Base-by-base conservation (phyloP, 2,888 invertebrate genomes). In the Dastarcus helophoroides region DNA sequence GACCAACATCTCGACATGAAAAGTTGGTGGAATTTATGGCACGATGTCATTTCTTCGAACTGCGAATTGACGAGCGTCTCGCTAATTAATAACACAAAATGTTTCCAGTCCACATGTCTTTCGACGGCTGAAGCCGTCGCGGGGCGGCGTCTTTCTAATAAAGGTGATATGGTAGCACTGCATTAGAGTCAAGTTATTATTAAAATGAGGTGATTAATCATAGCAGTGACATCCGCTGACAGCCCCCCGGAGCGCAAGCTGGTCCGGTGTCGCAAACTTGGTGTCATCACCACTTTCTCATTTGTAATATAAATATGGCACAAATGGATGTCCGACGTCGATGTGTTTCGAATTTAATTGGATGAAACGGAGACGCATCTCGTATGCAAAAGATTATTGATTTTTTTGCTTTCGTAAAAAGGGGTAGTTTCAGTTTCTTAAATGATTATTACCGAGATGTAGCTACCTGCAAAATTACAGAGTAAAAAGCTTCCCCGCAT, bases 121-220 rank as follows among this genome's bases (percentile, higher is more conserved):
- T 33, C 24, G 19, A 17, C 19, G n/a, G n/a, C 19, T 7, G 19
- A 17, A 6, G 19, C 6, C 6, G 19, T 6, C 6, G n/a, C 19
- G n/a, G 19, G 19, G 19, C 19, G 19, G 19, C 19, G n/a, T 17
- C 19, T 54, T 50, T 51, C 51, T 55, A 57, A 58, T 58, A 57
- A 58, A 58, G 57, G 57, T 58, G 58, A 58, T 56, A 56, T 50
- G 55, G 51, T 53, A 51, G 54, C 53, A 54, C 56, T 54, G 53
- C 54, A 56, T 54, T 26, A 25, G 21, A 33, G 33, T 33, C 27
- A 56, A 53, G 60, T 60, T 62, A 62, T 62, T 62, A 62, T 62
- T 62, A 62, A 62, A 62, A 62, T 62, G 58, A 60, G 60, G 56
- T 52, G 58, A 62, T 62, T 62, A 62, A 62, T 62, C 62, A 62